Evolutionary conservation across 2,113 vertebrate species (phyloP).

Genomic region (Alethe diademata): DNA sequence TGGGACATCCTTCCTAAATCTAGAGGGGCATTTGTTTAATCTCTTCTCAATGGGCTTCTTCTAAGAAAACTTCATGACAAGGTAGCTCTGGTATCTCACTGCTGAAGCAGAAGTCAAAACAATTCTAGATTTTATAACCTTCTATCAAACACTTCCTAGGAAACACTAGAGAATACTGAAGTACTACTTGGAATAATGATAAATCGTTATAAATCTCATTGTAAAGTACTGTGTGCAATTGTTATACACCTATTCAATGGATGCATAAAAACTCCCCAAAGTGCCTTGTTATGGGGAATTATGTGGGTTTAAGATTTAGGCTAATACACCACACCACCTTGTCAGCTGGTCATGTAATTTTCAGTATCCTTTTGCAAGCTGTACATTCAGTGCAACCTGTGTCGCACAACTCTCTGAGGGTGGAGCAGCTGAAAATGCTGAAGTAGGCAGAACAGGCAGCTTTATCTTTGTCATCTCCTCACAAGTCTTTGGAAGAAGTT

Average conservation of each 20-base stretch:
- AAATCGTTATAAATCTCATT: neutral
- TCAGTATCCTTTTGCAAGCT: neutral
- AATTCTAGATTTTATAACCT: neutral
- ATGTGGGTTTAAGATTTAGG: neutral
- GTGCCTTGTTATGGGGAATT: neutral
- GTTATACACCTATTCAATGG: accelerated
- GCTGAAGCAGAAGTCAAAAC: neutral
- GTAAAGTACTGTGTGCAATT: neutral
- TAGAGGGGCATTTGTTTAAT: neutral
- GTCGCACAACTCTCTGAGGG: neutral
- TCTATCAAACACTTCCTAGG: neutral
- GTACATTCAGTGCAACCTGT: accelerated
- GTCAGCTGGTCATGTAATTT: neutral
- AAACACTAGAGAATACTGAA: neutral
- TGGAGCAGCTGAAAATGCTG: neutral
- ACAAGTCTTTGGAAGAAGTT: neutral
- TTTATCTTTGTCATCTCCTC: neutral
- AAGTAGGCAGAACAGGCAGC: neutral
- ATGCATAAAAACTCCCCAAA: neutral
- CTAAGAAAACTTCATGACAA: neutral
- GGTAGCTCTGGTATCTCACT: neutral
- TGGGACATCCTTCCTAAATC: neutral
- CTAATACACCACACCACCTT: neutral
- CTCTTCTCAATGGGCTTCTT: neutral
- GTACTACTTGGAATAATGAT: neutral